Percentiles rank a stretch among this genome's conserved stretches.
phyloP scores from a whole-genome alignment of 2,113 vertebrate species.

The Nyctibius bracteatus region DNA sequence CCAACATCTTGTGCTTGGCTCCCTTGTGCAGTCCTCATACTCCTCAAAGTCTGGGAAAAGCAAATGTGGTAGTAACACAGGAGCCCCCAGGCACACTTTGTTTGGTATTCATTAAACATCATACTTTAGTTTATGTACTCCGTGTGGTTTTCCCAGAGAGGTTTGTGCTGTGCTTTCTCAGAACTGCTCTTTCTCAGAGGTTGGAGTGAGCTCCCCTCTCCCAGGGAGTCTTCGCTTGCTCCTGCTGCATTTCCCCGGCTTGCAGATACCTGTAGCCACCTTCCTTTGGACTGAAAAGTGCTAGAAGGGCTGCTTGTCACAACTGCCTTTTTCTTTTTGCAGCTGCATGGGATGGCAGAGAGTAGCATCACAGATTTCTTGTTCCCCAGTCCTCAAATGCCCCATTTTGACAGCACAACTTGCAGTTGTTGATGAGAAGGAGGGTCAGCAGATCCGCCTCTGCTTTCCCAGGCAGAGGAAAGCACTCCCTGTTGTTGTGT shows the following conservation, averaged over 20 bases:
- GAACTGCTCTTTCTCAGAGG: neutral
- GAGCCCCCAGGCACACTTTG: neutral
- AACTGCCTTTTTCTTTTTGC: neutral
- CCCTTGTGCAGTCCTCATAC: rapidly evolving
- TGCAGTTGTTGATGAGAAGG: neutral
- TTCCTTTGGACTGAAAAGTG: neutral
- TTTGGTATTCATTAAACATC: neutral
- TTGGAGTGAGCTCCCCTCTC: neutral
- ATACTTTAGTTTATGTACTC: neutral
- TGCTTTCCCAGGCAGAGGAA: neutral
- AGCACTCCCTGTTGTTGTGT: neutral
- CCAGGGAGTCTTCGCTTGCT: rapidly evolving
- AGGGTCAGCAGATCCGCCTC: neutral
- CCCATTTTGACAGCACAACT: neutral
- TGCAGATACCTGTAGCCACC: neutral
- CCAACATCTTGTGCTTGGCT: neutral
- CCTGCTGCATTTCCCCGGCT: neutral
- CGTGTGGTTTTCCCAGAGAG: neutral
- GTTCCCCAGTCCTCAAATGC: neutral
- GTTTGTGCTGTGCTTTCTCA: neutral
- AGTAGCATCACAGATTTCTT: neutral
- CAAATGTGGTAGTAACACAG: neutral
- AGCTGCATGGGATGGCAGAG: neutral
- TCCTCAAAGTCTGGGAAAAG: neutral
- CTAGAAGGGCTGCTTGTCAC: neutral